phyloP scores from a whole-genome alignment of 2,113 vertebrate species.

The Carassius auratus region DNA sequence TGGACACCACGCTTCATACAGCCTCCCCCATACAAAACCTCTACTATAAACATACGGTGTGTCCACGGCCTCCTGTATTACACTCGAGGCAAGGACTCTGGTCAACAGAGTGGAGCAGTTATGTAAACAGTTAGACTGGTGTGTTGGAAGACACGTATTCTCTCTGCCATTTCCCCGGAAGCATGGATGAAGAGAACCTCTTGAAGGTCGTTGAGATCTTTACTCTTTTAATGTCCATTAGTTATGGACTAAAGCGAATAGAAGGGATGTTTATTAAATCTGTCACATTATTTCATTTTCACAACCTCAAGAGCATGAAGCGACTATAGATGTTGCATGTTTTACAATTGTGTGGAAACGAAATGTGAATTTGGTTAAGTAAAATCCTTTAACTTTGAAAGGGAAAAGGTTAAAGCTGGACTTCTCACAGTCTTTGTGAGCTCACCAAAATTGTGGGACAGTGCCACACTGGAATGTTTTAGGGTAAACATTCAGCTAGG shows the following conservation, averaged over 20 bases:
- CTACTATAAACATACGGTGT: slow-evolving; percentile 12
- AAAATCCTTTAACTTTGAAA: neutral
- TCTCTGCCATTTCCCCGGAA: slow-evolving; percentile 65
- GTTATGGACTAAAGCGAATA: neutral
- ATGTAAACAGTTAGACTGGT: slow-evolving; percentile 62
- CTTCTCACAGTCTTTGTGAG: neutral
- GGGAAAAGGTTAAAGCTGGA: neutral
- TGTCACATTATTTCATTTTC: neutral
- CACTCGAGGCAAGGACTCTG: slow-evolving; percentile 16
- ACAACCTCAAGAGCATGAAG: neutral
- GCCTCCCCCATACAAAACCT: slow-evolving; percentile 1
- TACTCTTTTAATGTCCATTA: slow-evolving; percentile 1
- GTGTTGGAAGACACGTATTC: slow-evolving; percentile 62
- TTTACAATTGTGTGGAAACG: neutral
- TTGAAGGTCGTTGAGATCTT: slow-evolving; percentile 26
- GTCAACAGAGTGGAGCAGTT: slow-evolving; percentile 53
- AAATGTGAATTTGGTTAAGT: neutral
- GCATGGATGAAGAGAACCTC: neutral
- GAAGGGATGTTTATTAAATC: slow-evolving; percentile 8
- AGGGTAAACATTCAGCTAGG: slow-evolving; percentile 8
- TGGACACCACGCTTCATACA: neutral
- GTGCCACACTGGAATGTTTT: slow-evolving; percentile 19
- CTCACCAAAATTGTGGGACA: neutral
- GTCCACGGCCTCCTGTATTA: neutral
- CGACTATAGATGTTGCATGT: neutral